phyloP scores from a whole-genome alignment of 2,888 invertebrate genomes.

The Mellilla xanthometata region DNA sequence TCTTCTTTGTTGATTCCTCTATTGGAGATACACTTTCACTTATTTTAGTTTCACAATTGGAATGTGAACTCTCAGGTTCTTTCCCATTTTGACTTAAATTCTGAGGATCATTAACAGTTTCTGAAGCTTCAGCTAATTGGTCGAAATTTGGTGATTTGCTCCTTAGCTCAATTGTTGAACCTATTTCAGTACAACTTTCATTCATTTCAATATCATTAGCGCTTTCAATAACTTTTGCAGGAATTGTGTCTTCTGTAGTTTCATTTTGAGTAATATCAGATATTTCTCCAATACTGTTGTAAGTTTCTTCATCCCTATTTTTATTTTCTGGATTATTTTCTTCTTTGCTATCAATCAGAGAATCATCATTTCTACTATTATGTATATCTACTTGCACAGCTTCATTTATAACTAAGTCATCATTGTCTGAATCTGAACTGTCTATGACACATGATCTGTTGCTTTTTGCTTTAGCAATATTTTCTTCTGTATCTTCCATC shows the following conservation, averaged over 20 bases:
- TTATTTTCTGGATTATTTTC: not conserved
- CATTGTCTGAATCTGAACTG: constrained; percentile 42
- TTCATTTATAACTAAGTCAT: constrained; percentile 35
- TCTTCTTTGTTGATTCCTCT: constrained; percentile 1
- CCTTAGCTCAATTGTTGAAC: too few relatives aligned
- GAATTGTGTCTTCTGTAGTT: too few relatives aligned
- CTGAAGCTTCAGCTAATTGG: too few relatives aligned
- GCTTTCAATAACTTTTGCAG: too few relatives aligned
- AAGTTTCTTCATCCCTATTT: not conserved
- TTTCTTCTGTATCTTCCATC: constrained; percentile 1
- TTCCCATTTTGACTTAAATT: not conserved
- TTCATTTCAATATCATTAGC: too few relatives aligned
- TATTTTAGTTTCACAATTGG: not conserved
- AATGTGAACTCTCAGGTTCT: constrained; percentile 10
- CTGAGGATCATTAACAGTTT: not conserved
- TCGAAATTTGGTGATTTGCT: too few relatives aligned
- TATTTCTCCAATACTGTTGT: too few relatives aligned
- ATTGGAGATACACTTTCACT: not conserved
- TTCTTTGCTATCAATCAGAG: constrained; percentile 4
- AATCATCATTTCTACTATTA: constrained; percentile 8
- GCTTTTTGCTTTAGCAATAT: constrained; percentile 2
- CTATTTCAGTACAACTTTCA: too few relatives aligned
- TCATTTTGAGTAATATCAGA: too few relatives aligned
- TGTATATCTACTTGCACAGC: constrained; percentile 40
- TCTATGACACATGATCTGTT: constrained; percentile 17